Conservation (phyloP, 1,140 invertebrate species). For the Procambarus clarkii region DNA sequence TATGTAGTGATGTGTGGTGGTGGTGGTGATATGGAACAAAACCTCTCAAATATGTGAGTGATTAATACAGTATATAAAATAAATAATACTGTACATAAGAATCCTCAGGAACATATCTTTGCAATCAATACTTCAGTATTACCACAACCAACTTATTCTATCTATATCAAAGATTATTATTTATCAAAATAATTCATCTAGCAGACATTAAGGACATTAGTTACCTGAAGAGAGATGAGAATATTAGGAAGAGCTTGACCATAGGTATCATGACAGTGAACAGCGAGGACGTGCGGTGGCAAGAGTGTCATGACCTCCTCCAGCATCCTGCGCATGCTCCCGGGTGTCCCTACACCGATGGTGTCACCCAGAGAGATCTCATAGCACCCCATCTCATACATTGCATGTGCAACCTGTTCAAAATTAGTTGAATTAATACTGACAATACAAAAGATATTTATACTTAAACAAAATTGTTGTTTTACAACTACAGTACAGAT, state of each 20-base stretch:
- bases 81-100: too few relatives aligned
- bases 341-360: constrained; percentile 96
- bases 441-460: too few relatives aligned
- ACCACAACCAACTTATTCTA: too few relatives aligned
- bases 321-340: constrained; percentile 86
- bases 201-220: background rate
- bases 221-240: constrained; percentile 84
- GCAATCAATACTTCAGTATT: too few relatives aligned
- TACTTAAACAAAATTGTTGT: too few relatives aligned
- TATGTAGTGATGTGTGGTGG: too few relatives aligned
- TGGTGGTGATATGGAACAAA: too few relatives aligned
- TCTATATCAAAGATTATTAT: background rate
- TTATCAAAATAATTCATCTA: background rate
- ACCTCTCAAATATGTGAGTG: too few relatives aligned
- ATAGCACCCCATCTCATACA: constrained; percentile 92
- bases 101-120: too few relatives aligned
- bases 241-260: constrained; percentile 97
- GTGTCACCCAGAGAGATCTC: constrained; percentile 98
- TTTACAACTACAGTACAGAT: too few relatives aligned
- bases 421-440: background rate
- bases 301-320: constrained; percentile 83
- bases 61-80: too few relatives aligned
- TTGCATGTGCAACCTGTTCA: constrained; percentile 80
- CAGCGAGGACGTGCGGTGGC: constrained; percentile 85
- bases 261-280: constrained; percentile 99